phyloP scores from a whole-genome alignment of 2,888 invertebrate genomes.

The Pyralis farinalis region DNA sequence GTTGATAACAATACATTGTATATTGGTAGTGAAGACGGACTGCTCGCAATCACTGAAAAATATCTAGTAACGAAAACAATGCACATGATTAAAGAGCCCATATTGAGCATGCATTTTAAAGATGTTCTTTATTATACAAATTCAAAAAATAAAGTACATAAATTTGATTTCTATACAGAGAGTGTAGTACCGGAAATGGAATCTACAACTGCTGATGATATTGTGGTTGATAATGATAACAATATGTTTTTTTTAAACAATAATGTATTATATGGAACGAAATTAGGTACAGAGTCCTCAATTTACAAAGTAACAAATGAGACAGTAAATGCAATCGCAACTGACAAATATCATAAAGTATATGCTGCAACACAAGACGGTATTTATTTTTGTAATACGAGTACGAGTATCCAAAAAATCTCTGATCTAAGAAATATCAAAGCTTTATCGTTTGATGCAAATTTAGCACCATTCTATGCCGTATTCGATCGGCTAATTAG shows the following conservation, averaged over 20 bases:
- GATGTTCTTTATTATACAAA: constrained; percentile 53
- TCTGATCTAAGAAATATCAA: constrained; percentile 44
- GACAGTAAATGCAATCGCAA: constrained; percentile 37
- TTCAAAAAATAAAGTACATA: constrained; percentile 40
- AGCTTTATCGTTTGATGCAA: constrained; percentile 49
- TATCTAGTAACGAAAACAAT: constrained; percentile 49
- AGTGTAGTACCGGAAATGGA: constrained; percentile 41
- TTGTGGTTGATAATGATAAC: constrained; percentile 55
- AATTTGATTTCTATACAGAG: constrained; percentile 49
- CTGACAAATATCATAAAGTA: constrained; percentile 44
- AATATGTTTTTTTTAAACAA: constrained; percentile 54
- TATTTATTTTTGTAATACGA: constrained; percentile 59
- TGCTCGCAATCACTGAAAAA: constrained; percentile 45
- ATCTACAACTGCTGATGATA: constrained; percentile 40
- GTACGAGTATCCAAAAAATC: constrained; percentile 59
- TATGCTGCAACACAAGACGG: constrained; percentile 49
- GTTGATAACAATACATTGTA: constrained; percentile 57
- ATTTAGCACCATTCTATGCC: constrained; percentile 54
- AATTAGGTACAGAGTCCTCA: constrained; percentile 42
- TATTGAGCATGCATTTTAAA: constrained; percentile 50
- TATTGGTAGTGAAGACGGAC: constrained; percentile 55
- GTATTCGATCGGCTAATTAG: constrained; percentile 52
- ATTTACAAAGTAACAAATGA: not conserved
- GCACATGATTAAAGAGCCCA: constrained; percentile 50
- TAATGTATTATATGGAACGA: constrained; percentile 45